phyloP scores from a whole-genome alignment of 1,140 invertebrate genomes.

The Delia radicum region DNA sequence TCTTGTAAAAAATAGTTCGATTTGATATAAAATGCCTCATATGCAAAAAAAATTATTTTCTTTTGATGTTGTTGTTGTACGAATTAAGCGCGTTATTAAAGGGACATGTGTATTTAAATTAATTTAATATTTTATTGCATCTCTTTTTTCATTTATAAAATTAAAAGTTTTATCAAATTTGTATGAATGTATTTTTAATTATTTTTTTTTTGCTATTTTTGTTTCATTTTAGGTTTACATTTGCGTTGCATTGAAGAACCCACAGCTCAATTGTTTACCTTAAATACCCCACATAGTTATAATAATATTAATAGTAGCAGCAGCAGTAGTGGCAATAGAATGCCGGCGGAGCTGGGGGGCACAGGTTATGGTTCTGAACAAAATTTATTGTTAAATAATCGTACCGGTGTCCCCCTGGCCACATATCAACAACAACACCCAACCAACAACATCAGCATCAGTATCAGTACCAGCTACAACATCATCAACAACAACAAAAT shows the following conservation, averaged over 20 bases:
- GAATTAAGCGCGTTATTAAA: too few species aligned
- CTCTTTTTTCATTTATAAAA: too few species aligned
- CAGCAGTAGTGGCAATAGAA: too few species aligned
- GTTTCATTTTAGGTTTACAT: constrained; percentile 67
- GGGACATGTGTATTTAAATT: too few species aligned
- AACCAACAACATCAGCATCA: constrained; percentile 52
- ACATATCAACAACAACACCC: constrained; percentile 42
- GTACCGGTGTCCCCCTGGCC: constrained; percentile 59
- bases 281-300: not conserved
- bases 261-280: constrained; percentile 35
- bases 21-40: too few species aligned
- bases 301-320: constrained; percentile 22
- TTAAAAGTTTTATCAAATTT: too few species aligned
- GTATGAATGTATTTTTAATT: constrained; percentile 1
- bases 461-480: constrained; percentile 31
- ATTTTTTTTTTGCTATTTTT: not conserved
- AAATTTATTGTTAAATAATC: constrained; percentile 55
- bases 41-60: too few species aligned
- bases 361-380: constrained; percentile 58
- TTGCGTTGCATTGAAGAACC: constrained; percentile 78
- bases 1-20: too few species aligned
- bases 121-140: too few species aligned
- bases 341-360: constrained; percentile 68
- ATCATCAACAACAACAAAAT: constrained; percentile 34
- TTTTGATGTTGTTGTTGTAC: too few species aligned